Conservation (phyloP, 2,888 invertebrate species). For the Pinctada fucata region DNA sequence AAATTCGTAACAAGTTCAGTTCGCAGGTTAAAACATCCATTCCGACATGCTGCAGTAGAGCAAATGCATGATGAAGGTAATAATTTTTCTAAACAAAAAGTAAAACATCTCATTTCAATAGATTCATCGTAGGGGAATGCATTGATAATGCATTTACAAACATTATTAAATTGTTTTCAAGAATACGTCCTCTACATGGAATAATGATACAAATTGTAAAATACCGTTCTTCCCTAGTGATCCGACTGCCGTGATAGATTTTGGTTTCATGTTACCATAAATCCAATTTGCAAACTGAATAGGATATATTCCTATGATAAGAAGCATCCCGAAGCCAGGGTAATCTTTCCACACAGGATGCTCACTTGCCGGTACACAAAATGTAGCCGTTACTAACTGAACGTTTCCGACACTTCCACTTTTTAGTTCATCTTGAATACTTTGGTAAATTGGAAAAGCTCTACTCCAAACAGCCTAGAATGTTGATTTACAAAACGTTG, state of each 20-base stretch:
- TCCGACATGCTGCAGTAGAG: too few species aligned
- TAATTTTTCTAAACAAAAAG: too few species aligned
- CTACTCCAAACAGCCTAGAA: slow-evolving; percentile 88
- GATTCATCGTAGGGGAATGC: too few species aligned
- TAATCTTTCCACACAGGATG: slow-evolving; percentile 81
- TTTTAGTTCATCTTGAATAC: slow-evolving; percentile 83
- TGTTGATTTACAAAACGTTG: background rate
- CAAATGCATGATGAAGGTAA: too few species aligned
- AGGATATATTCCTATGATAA: slow-evolving; percentile 69
- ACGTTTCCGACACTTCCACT: slow-evolving; percentile 89
- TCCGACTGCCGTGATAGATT: slow-evolving; percentile 83
- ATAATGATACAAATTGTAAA: too few species aligned
- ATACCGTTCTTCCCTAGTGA: slow-evolving; percentile 75
- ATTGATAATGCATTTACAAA: too few species aligned
- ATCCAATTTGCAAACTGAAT: slow-evolving; percentile 66
- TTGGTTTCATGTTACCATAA: slow-evolving; percentile 85
- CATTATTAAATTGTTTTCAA: too few species aligned
- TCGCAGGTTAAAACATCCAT: too few species aligned
- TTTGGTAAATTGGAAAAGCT: slow-evolving; percentile 87
- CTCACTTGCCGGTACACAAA: slow-evolving; percentile 81
- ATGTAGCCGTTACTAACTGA: slow-evolving; percentile 82
- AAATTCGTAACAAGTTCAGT: too few species aligned
- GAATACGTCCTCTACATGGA: too few species aligned
- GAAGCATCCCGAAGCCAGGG: slow-evolving; percentile 83
- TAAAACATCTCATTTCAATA: too few species aligned